Evolutionary conservation across 2,797 vertebrate species (phyloP).

Genomic region (Melanotaenia nigrans): DNA sequence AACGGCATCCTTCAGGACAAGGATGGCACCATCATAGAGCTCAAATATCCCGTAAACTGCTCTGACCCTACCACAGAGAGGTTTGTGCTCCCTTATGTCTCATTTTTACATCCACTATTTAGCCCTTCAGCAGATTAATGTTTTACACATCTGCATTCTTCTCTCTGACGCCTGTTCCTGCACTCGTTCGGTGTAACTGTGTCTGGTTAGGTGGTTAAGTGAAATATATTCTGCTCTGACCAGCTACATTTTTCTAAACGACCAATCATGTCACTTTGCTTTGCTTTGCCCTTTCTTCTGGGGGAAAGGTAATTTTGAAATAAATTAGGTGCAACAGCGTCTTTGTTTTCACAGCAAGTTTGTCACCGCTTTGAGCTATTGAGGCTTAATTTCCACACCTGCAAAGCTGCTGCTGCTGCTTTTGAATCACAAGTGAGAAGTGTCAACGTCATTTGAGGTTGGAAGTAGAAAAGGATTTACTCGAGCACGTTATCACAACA

Average conservation of each 20-base stretch:
- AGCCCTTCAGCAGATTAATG: conserved; percentile 5
- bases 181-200: neutral
- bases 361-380: conserved; percentile 17
- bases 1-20: conserved; percentile 92
- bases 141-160: neutral
- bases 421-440: conserved; percentile 10
- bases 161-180: conserved; percentile 4
- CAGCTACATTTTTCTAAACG: conserved; percentile 17
- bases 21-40: conserved; percentile 92
- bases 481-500: neutral
- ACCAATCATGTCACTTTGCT: neutral
- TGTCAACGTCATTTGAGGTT: neutral
- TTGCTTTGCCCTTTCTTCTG: conserved; percentile 29
- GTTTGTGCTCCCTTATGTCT: conserved; percentile 68
- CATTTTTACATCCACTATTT: neutral
- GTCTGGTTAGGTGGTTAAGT: conserved; percentile 35
- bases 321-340: conserved; percentile 3
- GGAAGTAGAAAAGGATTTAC: neutral
- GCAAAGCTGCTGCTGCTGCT: neutral
- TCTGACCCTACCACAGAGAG: conserved; percentile 96
- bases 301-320: conserved; percentile 4
- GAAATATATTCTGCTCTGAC: neutral
- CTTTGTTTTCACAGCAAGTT: conserved; percentile 31
- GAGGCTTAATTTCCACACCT: conserved; percentile 11
- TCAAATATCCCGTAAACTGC: conserved; percentile 93